Evolutionary conservation across 1,140 invertebrate genomes (phyloP), one percentile per base, ranked within the genome.

Genomic region (Vanessa atalanta): DNA sequence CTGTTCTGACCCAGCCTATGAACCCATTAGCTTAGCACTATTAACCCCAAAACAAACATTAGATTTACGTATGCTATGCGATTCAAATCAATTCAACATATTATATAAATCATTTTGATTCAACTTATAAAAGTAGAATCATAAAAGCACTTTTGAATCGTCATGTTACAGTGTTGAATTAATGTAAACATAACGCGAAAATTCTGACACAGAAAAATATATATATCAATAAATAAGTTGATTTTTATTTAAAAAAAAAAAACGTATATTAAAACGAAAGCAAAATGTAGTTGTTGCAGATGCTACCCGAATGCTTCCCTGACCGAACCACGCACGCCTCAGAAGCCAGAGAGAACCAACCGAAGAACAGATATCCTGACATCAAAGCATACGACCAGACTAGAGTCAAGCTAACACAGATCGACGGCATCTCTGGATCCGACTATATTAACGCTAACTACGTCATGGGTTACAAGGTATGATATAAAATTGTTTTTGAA

Each of bases 361-460:
- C 95, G 65, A 98, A 98, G 90, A 98, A 98, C 93, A 94, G 96
- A 26, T 97, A 98, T 86, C 97, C 97, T 0, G 97, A 98, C 82
- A 98, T 98, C 73, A 98, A 98, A 89, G 96, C 96, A 3, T 98
- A 98, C 87, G 98, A 99, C 93, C 98, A 99, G 92, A 98, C 97
- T 9, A 93, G 98, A 80, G 97, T 99, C 0, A 96, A 96, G 81
- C 87, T 98, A 8, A 93, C 95, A 0, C 94, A 95, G 76, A 93
- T 96, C 6, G 97, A 97, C 86, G 96, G 96, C 43, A 95, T 96
- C 51, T 94, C 94, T 60, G 96, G 96, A 6, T 96, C 96, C 0
- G 97, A 98, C 90, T 99, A 99, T 84, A 98, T 99, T 68, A 99
- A 99, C 88, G 98, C 98, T 0, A 98, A 98, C 85, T 97, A 97